Conservation (phyloP, 2,797 vertebrate genomes). For the Diplodus puntazzo region DNA sequence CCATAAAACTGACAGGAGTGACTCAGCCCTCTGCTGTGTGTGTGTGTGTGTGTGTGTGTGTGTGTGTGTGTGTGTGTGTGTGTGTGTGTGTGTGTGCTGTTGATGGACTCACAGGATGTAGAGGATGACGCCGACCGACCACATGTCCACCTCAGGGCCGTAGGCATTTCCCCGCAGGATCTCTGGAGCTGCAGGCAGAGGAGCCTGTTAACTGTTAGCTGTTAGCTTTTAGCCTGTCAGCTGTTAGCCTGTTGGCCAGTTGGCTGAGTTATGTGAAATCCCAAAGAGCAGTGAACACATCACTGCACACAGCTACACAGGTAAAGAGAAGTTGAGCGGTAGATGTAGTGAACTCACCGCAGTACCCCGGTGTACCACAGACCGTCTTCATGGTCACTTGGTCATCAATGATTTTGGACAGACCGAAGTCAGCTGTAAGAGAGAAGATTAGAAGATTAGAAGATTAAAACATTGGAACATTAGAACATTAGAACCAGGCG, state of each 20-base stretch:
- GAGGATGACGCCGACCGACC: constrained; percentile 93
- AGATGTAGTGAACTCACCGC: constrained; percentile 83
- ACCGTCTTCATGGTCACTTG: constrained; percentile 93
- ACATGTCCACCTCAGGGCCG: constrained; percentile 93
- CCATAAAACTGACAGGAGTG: constrained; percentile 12
- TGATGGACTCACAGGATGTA: constrained; percentile 91
- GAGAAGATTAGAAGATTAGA: neutral
- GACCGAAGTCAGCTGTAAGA: constrained; percentile 90
- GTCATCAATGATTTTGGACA: constrained; percentile 92
- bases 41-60: constrained; percentile 3
- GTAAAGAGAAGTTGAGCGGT: neutral
- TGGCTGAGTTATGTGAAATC: constrained; percentile 37
- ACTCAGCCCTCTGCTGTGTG: constrained; percentile 13
- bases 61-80: constrained; percentile 22
- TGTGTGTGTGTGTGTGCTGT: neutral
- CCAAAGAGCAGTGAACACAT: constrained; percentile 56
- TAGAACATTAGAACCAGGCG: neutral
- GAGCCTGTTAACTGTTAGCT: constrained; percentile 35
- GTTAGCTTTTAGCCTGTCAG: too few species aligned
- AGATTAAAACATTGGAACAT: neutral
- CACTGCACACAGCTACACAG: constrained; percentile 21
- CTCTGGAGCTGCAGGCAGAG: constrained; percentile 84
- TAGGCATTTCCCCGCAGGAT: constrained; percentile 89
- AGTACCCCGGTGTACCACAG: constrained; percentile 92
- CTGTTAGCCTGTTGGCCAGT: too few species aligned